Evolutionary conservation across 2,113 vertebrate genomes (phyloP).

Genomic region (Anseranas semipalmata): DNA sequence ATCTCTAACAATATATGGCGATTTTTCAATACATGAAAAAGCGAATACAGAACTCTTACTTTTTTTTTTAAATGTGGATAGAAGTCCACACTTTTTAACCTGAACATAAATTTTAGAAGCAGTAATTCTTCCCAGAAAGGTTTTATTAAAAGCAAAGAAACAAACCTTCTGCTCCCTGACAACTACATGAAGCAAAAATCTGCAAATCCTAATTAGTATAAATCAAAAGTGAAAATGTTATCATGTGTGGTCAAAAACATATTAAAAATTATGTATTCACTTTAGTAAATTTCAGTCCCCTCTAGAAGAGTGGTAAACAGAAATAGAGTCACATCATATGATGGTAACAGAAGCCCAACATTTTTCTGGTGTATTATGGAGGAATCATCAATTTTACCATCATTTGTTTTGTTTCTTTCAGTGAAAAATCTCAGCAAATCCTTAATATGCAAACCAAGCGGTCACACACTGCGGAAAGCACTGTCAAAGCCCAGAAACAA

Average conservation of each 20-base stretch:
- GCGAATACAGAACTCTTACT: neutral
- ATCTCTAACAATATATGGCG: neutral
- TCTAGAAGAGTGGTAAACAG: neutral
- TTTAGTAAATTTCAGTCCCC: neutral
- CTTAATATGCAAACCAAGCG: neutral
- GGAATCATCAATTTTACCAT: neutral
- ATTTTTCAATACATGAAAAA: neutral
- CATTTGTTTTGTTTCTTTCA: neutral
- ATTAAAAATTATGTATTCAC: neutral
- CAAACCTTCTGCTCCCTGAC: neutral
- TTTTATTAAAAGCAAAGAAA: neutral
- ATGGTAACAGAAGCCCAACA: neutral
- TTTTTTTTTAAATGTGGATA: neutral
- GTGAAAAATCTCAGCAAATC: neutral
- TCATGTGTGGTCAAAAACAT: neutral
- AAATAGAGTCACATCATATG: neutral
- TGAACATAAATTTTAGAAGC: neutral
- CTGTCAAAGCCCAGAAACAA: slow-evolving; percentile 16
- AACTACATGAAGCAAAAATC: neutral
- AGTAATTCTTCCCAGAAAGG: neutral
- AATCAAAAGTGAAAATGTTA: neutral
- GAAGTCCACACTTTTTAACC: neutral
- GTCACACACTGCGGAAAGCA: neutral
- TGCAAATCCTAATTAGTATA: neutral
- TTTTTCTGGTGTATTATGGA: neutral